phyloP scores from a whole-genome alignment of 2,888 invertebrate genomes.

The Cremastobaeus sp. region DNA sequence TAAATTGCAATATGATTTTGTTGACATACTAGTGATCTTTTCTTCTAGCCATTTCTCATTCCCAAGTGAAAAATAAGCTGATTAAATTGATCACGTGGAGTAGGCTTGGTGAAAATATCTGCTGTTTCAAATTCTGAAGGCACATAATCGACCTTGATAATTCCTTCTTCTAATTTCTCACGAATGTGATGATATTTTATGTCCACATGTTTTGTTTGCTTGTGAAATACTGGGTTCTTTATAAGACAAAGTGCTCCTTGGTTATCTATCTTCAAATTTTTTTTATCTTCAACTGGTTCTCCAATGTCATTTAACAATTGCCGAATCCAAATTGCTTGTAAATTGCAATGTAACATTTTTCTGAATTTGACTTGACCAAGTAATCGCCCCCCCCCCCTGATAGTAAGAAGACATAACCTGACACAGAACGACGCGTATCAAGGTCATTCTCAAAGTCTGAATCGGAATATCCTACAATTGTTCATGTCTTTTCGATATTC shows the following conservation, averaged over 20 bases:
- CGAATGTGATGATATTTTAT: conserved; percentile 35
- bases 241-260: conserved; percentile 27
- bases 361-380: conserved; percentile 51
- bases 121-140: conserved; percentile 1
- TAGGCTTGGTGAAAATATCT: conserved; percentile 24
- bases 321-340: conserved; percentile 12
- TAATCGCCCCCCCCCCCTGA: conserved; percentile 41
- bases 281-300: conserved; percentile 5
- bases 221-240: conserved; percentile 34
- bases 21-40: background rate
- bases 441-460: conserved; percentile 54
- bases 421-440: conserved; percentile 48
- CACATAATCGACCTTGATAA: conserved; percentile 8
- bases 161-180: conserved; percentile 18
- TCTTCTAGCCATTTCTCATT: background rate
- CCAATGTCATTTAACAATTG: conserved; percentile 18
- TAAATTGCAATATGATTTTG: background rate
- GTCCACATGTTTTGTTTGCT: conserved; percentile 30
- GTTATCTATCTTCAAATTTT: conserved; percentile 8
- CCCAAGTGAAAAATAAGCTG: background rate
- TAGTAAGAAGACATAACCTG: conserved; percentile 48
- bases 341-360: conserved; percentile 25
- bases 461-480: conserved; percentile 46
- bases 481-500: conserved; percentile 18
- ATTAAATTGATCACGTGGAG: conserved; percentile 18